Base-by-base conservation (phyloP, 2,113 vertebrate genomes). In the Craseonycteris thonglongyai region DNA sequence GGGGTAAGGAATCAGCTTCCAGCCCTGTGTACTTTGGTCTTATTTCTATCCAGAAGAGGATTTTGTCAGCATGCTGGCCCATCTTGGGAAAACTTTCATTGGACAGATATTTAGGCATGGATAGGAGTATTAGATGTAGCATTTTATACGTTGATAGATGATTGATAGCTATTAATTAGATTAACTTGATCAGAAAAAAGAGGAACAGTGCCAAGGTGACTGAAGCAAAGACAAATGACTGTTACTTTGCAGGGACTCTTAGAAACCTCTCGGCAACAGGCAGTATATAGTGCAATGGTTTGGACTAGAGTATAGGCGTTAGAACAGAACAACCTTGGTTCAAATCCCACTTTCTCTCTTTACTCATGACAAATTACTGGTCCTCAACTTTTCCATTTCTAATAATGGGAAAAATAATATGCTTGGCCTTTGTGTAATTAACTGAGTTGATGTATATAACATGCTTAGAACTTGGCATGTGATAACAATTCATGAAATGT, bases 151-250 rank as follows among this genome's bases (percentile, higher is more conserved):
- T n/a, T n/a, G n/a, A n/a, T 18, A 56, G 22, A 58, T 58, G 22
- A 24, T 58, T 24, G 28, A 61, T 61, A 61, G 26, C 54, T 47
- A n/a, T n/a, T n/a, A 49, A 68, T 81, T 88, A 56, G 26, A 14
- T 56, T 8, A 72, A 51, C 49, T 63, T 38, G 65, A 65, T 54
- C 11, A 59, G 33, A 42, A 59, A n/a, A 21, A 18, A 71, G 12
- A 51, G 2, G 1, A n/a, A 5, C 1, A 66, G 10, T 2, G 6
- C 21, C 2, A 2, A 28, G 2, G 5, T 72, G 33, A 45, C 21
- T 61, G 15, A 68, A 69, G 7, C 12, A 7, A 94, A 89, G 14
- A 65, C 72, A 90, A n/a, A 71, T 59, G n/a, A 45, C n/a, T 68
- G 6, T 30, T 18, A 54, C 22, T 81, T 59, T 94, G 6, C 14